Base-by-base conservation (phyloP, 2,797 vertebrate genomes). In the Myotis findleyi region DNA sequence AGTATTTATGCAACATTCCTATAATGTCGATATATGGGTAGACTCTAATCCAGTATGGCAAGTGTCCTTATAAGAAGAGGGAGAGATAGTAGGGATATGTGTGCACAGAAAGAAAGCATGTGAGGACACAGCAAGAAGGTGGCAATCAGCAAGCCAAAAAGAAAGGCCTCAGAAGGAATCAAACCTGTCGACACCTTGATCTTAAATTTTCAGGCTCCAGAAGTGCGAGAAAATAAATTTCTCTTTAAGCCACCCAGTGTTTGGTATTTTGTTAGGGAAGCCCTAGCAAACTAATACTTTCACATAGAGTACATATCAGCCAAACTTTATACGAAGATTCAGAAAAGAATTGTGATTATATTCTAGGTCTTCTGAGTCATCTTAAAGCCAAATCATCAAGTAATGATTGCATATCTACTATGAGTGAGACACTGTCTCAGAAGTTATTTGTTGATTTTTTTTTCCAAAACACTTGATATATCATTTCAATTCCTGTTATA, bases 391-490 rank as follows among this genome's bases (percentile, higher is more conserved):
- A 75, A 80, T 44, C 4, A 69, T 55, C 18, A 47, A 87, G 9
- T 55, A 20, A 38, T 69, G 44, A 72, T 7, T 87, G 21, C 25
- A 44, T 1, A 87, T 38, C 9, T 80, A 6, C 36, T 64, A 44
- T 30, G 36, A 36, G 6, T 2, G 23, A 87, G 25, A 17, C 14
- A 82, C 1, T 73, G 5, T 62, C 38, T 93, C 23, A 44, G 38
- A 81, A 76, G 16, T 49, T n/a, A 73, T 57, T 94, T 87, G 51
- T 49, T 80, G 47, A 84, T 55, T 69, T 89, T 88, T 88, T 79
- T 72, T 72, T 76, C 94, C n/a, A 81, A 23, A 73, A 25, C 0
- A 33, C 62, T 90, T 79, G 9, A 49, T 51, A 30, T 13, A 6
- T 79, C 38, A 95, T 41, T 85, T 68, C 18, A 38, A 53, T 41